Percentiles rank a stretch among this genome's conserved stretches.
Conservation (phyloP, 2,797 vertebrate species). For the Fundulus diaphanus region DNA sequence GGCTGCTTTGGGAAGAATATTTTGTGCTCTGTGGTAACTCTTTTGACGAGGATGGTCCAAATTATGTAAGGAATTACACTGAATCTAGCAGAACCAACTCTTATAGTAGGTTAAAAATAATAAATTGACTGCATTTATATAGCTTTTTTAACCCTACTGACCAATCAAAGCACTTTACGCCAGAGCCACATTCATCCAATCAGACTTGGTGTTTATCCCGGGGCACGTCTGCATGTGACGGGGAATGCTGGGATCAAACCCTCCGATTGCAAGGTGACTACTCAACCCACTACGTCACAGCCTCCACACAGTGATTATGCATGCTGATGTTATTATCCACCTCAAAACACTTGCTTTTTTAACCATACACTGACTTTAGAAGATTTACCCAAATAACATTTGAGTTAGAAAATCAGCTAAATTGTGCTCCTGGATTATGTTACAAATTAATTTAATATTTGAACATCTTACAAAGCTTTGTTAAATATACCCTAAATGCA, state of each 20-base stretch:
- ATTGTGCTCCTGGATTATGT: background rate
- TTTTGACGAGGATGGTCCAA: background rate
- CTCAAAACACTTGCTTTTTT: background rate
- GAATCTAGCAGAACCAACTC: background rate
- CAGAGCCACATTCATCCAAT: too few relatives aligned
- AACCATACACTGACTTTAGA: background rate
- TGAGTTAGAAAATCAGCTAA: background rate
- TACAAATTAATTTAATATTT: background rate
- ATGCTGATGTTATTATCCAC: background rate
- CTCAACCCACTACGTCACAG: too few relatives aligned
- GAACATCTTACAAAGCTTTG: background rate
- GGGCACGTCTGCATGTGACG: too few relatives aligned
- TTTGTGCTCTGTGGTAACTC: background rate
- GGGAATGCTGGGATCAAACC: too few relatives aligned
- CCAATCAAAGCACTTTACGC: too few relatives aligned
- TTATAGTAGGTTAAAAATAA: background rate
- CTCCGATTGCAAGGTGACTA: too few relatives aligned
- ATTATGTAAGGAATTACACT: background rate
- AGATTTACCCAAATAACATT: background rate
- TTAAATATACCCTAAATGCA: background rate
- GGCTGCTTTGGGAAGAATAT: background rate
- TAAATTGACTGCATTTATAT: too few relatives aligned
- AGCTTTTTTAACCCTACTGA: too few relatives aligned
- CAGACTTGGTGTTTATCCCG: background rate
- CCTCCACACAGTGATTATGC: too few relatives aligned